phyloP scores from a whole-genome alignment of 2,888 invertebrate species.

The Pegoplata infirma region DNA sequence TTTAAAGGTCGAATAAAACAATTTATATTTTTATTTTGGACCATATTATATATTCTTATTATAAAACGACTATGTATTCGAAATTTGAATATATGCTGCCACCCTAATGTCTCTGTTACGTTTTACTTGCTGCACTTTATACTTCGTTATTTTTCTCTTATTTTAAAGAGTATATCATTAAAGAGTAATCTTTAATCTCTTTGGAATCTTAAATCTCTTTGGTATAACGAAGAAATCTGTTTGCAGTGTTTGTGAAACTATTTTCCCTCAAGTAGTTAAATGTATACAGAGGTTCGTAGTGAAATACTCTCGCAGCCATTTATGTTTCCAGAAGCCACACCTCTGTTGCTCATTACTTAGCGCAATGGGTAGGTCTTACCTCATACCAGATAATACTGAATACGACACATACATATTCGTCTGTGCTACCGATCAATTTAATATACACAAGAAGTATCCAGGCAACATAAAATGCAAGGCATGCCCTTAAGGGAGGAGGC shows the following conservation, averaged over 20 bases:
- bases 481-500: slow-evolving; percentile 74
- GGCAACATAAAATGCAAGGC: slow-evolving; percentile 54
- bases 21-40: no score
- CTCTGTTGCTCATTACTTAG: slow-evolving; percentile 71
- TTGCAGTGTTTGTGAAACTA: background rate
- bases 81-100: no score
- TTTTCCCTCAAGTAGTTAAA: background rate
- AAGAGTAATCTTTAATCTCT: background rate
- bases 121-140: no score
- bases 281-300: background rate
- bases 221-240: background rate
- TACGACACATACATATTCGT: slow-evolving; percentile 6
- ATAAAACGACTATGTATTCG: no score
- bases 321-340: slow-evolving; percentile 76
- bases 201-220: background rate
- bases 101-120: no score
- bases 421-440: slow-evolving; percentile 45
- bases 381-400: slow-evolving; percentile 48
- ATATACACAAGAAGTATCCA: slow-evolving; percentile 43
- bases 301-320: slow-evolving; percentile 73
- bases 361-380: slow-evolving; percentile 72
- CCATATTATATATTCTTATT: no score
- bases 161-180: no score
- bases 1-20: no score
- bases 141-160: no score